A percentile compares a stretch with the other conserved stretches of the same genome.
Evolutionary conservation across 2,888 invertebrate genomes (phyloP).

Genomic region (Yponomeuta sedellus): DNA sequence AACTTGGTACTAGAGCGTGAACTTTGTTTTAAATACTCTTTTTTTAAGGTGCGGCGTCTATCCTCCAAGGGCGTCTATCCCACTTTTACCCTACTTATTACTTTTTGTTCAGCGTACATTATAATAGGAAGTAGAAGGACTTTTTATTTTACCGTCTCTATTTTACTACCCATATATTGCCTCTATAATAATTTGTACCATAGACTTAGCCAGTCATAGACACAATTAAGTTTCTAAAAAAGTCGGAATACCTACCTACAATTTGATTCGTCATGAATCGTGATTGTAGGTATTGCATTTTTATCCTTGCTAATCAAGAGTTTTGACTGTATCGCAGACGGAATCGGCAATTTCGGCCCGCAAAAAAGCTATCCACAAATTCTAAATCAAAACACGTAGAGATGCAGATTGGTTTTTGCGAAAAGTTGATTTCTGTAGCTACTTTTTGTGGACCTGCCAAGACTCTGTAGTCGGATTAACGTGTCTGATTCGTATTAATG

Average conservation of each 20-base stretch:
- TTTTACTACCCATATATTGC: too few relatives aligned
- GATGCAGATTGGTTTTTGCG: conserved; percentile 45
- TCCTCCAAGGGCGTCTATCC: too few relatives aligned
- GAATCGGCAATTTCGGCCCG: conserved; percentile 26
- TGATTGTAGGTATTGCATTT: not conserved
- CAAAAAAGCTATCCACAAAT: conserved; percentile 47
- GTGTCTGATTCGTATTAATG: conserved; percentile 23
- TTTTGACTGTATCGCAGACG: not conserved
- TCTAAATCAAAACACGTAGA: conserved; percentile 66
- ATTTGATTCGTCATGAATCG: not conserved
- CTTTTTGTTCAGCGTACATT: not conserved
- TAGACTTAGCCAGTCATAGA: too few relatives aligned
- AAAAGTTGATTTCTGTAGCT: conserved; percentile 42
- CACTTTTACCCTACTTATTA: too few relatives aligned
- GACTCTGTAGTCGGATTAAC: conserved; percentile 26
- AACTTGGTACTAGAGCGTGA: too few relatives aligned
- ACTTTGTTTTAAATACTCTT: too few relatives aligned
- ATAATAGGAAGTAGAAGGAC: too few relatives aligned
- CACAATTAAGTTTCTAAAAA: not conserved
- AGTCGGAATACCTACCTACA: too few relatives aligned
- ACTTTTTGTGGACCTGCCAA: conserved; percentile 17
- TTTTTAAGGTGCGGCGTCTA: too few relatives aligned
- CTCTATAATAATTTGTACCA: too few relatives aligned
- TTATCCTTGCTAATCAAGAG: too few relatives aligned
- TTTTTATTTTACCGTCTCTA: too few relatives aligned